Evolutionary conservation across 2,113 vertebrate species (phyloP).

Genomic region (Stegastes partitus): DNA sequence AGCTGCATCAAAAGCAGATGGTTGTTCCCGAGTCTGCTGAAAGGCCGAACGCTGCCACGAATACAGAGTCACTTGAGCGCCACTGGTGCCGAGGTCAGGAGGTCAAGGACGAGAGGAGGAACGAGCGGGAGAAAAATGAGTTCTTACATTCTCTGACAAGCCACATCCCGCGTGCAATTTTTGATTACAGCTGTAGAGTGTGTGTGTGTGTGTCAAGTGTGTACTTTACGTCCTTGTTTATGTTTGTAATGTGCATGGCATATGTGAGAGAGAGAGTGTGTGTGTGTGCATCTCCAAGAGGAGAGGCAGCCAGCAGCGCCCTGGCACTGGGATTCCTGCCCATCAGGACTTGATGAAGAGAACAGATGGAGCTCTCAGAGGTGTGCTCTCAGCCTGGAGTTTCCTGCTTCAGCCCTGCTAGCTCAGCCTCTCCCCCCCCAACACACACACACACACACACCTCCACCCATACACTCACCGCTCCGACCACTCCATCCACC

Average conservation of each 20-base stretch:
- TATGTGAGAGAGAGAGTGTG: conserved; percentile 5
- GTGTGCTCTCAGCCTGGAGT: conserved; percentile 59
- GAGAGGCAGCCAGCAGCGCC: conserved; percentile 57
- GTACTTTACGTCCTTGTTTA: conserved; percentile 5
- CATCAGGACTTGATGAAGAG: conserved; percentile 69
- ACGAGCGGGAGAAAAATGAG: conserved; percentile 41
- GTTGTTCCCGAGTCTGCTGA: conserved; percentile 25
- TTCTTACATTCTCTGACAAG: conserved; percentile 34
- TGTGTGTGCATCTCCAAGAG: conserved; percentile 37
- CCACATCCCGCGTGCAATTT: conserved; percentile 38
- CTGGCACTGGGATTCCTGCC: conserved; percentile 73
- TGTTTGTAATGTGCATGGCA: conserved; percentile 12
- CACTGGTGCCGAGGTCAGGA: conserved; percentile 10
- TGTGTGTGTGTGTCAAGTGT: conserved; percentile 7
- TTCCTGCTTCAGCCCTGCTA: conserved; percentile 36
- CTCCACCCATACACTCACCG: background rate
- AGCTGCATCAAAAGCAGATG: conserved; percentile 33
- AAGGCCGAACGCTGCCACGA: conserved; percentile 20
- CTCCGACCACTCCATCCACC: conserved; percentile 33
- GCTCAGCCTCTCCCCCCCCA: background rate
- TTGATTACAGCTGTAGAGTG: conserved; percentile 44
- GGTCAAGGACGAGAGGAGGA: conserved; percentile 54
- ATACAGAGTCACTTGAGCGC: background rate
- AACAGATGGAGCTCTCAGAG: conserved; percentile 81
- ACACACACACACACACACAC: background rate